Conservation (phyloP, 2,888 invertebrate species). For the Sminthurinus aureus region DNA sequence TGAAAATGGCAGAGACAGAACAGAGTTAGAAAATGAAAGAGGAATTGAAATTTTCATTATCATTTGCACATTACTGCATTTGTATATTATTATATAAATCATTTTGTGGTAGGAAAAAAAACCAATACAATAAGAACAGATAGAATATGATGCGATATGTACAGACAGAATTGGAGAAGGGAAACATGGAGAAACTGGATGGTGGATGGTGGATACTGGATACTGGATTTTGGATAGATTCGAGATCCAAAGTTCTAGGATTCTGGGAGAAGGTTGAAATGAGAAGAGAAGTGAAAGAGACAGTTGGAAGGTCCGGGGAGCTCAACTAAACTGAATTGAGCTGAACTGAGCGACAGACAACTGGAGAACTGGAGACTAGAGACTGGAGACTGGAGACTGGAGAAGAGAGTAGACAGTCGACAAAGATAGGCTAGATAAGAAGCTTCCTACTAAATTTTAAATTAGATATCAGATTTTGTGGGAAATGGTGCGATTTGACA, state of each 20-base stretch:
- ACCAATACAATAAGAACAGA: neutral
- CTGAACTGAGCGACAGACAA: neutral
- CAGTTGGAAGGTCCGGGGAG: constrained; percentile 35
- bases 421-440: constrained; percentile 44
- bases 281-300: constrained; percentile 36
- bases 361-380: neutral
- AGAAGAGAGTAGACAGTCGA: neutral
- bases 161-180: constrained; percentile 9
- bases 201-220: neutral
- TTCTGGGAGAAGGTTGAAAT: constrained; percentile 22
- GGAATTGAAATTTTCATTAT: no score
- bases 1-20: no score
- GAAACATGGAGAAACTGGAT: neutral
- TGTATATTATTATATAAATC: no score
- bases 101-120: no score
- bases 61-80: no score
- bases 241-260: no score
- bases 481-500: constrained; percentile 49
- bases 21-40: no score
- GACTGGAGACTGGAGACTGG: no score
- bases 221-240: no score
- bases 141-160: neutral
- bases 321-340: neutral
- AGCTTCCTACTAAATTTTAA: constrained; percentile 50
- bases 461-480: constrained; percentile 52